phyloP scores from a whole-genome alignment of 2,797 vertebrate species.

The Gallirallus australis region DNA sequence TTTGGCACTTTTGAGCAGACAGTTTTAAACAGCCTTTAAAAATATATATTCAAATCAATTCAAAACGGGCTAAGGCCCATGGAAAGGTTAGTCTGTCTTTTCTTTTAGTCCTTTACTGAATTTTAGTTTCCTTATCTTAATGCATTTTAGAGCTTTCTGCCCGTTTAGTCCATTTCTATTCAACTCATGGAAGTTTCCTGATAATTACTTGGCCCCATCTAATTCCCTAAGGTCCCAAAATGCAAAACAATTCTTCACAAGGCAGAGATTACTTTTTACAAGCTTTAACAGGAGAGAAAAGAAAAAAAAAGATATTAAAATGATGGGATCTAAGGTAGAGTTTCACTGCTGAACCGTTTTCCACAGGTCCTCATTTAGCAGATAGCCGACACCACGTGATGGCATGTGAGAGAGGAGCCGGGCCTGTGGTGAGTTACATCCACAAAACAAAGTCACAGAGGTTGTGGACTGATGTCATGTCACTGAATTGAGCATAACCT shows the following conservation, averaged over 20 bases:
- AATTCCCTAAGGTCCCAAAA: slow-evolving; percentile 66
- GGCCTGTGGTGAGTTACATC: neutral
- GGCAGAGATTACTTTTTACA: slow-evolving; percentile 54
- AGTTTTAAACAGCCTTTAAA: slow-evolving; percentile 38
- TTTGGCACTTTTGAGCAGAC: slow-evolving; percentile 37
- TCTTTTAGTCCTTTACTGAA: neutral
- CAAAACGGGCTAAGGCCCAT: slow-evolving; percentile 29
- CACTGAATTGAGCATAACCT: neutral
- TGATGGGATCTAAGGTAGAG: slow-evolving; percentile 26
- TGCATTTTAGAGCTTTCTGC: slow-evolving; percentile 36
- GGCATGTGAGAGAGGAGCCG: neutral
- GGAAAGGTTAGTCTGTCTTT: slow-evolving; percentile 42
- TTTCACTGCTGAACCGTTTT: slow-evolving; percentile 15
- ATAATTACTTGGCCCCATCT: slow-evolving; percentile 67
- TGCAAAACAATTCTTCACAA: slow-evolving; percentile 68
- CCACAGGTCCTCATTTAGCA: slow-evolving; percentile 13
- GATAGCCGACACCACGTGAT: neutral
- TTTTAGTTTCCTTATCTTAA: slow-evolving; percentile 68
- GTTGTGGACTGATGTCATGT: neutral
- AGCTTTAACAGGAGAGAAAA: slow-evolving; percentile 1
- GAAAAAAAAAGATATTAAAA: slow-evolving; percentile 6
- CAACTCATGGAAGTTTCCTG: slow-evolving; percentile 48
- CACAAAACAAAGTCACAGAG: neutral
- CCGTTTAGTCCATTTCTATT: slow-evolving; percentile 59
- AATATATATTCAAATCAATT: slow-evolving; percentile 63